phyloP scores from a whole-genome alignment of 37 sponge, comb jelly and placozoan genomes.

The Hexactinellida sp. region DNA sequence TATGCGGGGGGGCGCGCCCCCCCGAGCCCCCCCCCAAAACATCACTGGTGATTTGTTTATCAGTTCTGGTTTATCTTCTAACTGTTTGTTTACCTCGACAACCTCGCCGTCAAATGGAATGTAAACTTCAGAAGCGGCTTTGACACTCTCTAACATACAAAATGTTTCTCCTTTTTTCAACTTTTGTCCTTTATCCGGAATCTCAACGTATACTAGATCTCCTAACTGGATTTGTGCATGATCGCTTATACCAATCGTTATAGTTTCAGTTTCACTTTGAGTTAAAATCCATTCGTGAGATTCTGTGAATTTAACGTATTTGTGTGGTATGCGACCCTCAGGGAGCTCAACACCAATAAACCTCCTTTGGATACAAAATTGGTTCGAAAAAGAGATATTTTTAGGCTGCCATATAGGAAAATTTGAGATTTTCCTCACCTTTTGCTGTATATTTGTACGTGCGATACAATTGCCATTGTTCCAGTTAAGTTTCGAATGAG shows the following conservation, averaged over 20 bases:
- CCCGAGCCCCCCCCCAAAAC: too few relatives aligned
- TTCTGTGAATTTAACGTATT: neutral
- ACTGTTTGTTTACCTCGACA: constrained; percentile 8
- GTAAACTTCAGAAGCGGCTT: constrained; percentile 28
- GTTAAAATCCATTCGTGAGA: neutral
- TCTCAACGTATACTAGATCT: constrained; percentile 32
- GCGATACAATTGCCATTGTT: too few relatives aligned
- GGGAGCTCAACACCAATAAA: neutral
- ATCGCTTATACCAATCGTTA: constrained; percentile 24
- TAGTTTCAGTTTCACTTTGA: neutral
- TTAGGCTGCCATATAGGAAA: too few relatives aligned
- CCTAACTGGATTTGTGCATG: constrained; percentile 33
- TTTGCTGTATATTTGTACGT: too few relatives aligned
- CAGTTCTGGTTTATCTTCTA: constrained; percentile 8
- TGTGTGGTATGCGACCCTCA: neutral
- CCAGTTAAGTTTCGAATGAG: too few relatives aligned
- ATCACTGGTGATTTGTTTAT: constrained; percentile 19
- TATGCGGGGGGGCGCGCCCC: too few relatives aligned
- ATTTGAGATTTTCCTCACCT: too few relatives aligned
- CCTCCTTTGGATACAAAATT: too few relatives aligned
- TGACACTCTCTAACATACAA: constrained; percentile 27
- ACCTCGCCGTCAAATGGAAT: constrained; percentile 23
- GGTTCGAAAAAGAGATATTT: too few relatives aligned
- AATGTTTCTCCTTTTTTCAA: constrained; percentile 18
- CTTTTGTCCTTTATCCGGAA: constrained; percentile 21